These are phyloP conservation scores for Buphagus erythrorhynchus DNA, from an alignment of 2,797 vertebrate genomes.

Conservation along the genomic window DNA sequence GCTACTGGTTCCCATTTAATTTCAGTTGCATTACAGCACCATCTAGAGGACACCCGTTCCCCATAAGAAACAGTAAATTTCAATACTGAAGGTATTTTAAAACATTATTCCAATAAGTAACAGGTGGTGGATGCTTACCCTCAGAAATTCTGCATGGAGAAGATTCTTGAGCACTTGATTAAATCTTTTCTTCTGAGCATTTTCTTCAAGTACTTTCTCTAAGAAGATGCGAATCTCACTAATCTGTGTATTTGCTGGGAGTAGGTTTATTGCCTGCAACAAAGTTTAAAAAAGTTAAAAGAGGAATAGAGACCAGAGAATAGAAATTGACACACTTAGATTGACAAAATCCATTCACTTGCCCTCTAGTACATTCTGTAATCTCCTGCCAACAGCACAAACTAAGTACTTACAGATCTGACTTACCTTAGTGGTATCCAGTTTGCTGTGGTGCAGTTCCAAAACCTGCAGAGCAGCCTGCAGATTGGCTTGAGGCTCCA, in stretches of 20 bases:
- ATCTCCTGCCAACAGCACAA: background rate
- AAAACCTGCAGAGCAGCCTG: conserved; percentile 93
- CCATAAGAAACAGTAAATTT: background rate
- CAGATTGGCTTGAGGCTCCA: conserved; percentile 92
- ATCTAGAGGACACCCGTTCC: background rate
- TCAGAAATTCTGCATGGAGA: conserved; percentile 93
- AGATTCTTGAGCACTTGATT: conserved; percentile 97
- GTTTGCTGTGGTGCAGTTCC: conserved; percentile 94
- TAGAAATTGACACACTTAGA: background rate
- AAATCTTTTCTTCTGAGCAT: conserved; percentile 92
- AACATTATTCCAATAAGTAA: background rate
- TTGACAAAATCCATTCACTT: background rate
- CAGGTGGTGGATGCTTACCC: conserved; percentile 76
- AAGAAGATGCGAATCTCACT: conserved; percentile 95
- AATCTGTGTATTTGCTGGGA: conserved; percentile 96
- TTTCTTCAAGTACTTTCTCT: conserved; percentile 96
- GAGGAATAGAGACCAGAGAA: background rate
- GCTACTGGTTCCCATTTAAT: background rate
- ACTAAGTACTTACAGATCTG: background rate
- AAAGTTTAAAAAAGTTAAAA: background rate
- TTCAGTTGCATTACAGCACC: background rate
- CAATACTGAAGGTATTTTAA: background rate
- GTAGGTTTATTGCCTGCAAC: conserved; percentile 91
- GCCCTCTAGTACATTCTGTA: background rate
- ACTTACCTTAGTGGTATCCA: conserved; percentile 95